A percentile compares a stretch with the other conserved stretches of the same genome.
These are phyloP conservation scores for Dolichomitus sp. DNA, from an alignment of 2,888 invertebrate species.

Conservation along the genomic window DNA sequence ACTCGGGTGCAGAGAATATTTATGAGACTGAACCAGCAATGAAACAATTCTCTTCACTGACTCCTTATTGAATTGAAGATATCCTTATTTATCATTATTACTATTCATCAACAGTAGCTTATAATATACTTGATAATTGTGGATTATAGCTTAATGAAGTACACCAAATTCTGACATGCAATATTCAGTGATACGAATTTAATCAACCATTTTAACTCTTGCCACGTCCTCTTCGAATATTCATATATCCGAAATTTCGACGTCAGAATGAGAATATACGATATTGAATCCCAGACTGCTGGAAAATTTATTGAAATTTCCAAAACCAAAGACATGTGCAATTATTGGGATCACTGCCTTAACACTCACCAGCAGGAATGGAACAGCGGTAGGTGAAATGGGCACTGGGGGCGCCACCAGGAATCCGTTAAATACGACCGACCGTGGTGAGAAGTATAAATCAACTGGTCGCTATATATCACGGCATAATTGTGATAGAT, in stretches of 20 bases:
- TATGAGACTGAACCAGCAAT: no score
- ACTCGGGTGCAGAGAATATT: no score
- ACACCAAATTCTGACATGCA: background rate
- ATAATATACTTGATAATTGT: no score
- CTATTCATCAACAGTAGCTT: no score
- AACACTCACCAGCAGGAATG: slow-evolving; percentile 25
- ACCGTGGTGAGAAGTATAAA: slow-evolving; percentile 65
- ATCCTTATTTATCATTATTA: no score
- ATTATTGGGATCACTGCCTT: background rate
- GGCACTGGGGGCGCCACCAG: slow-evolving; percentile 18
- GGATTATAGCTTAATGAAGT: no score
- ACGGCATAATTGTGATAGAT: slow-evolving; percentile 67
- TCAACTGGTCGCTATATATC: slow-evolving; percentile 62
- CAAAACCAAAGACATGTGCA: background rate
- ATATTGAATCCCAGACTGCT: background rate
- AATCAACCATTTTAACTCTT: background rate
- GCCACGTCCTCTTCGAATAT: background rate
- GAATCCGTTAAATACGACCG: slow-evolving; percentile 59
- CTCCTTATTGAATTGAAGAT: no score
- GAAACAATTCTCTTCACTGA: no score
- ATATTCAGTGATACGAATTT: background rate
- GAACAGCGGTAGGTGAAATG: slow-evolving; percentile 34
- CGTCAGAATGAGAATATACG: background rate
- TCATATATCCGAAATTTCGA: background rate
- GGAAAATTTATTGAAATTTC: background rate